A percentile compares a stretch with the other conserved stretches of the same genome.
These are phyloP conservation scores for Schizotus pectinicornis DNA, from an alignment of 2,888 invertebrate genomes.

Conservation along the genomic window DNA sequence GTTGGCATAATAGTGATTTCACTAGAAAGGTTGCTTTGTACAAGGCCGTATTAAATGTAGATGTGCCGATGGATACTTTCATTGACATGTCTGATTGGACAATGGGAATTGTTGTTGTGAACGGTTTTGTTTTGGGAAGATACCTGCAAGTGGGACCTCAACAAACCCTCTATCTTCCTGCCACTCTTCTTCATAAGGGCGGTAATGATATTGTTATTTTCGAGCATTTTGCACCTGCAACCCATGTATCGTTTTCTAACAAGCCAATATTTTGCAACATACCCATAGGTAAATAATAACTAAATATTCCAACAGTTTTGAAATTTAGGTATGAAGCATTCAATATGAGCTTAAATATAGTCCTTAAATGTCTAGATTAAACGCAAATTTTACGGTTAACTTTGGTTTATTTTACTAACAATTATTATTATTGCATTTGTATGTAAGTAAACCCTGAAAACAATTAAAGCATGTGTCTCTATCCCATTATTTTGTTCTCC, in stretches of 20 bases:
- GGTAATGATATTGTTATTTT: slow-evolving; percentile 41
- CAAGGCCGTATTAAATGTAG: slow-evolving; percentile 58
- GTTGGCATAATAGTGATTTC: slow-evolving; percentile 38
- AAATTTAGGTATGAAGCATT: too few species aligned
- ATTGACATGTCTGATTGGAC: slow-evolving; percentile 78
- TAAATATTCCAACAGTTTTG: too few species aligned
- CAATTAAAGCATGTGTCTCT: too few species aligned
- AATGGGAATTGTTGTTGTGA: slow-evolving; percentile 82
- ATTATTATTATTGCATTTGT: too few species aligned
- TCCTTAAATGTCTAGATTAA: too few species aligned
- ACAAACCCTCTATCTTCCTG: slow-evolving; percentile 81
- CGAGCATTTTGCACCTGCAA: slow-evolving; percentile 24
- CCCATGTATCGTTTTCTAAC: slow-evolving; percentile 8
- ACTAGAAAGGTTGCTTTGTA: slow-evolving; percentile 55
- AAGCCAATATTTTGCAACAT: slow-evolving; percentile 17
- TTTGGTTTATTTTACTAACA: too few species aligned
- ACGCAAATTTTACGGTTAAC: too few species aligned
- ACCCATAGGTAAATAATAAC: too few species aligned
- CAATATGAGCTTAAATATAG: too few species aligned
- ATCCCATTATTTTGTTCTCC: too few species aligned
- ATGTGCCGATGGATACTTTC: slow-evolving; percentile 67
- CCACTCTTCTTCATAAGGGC: slow-evolving; percentile 69
- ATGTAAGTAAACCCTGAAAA: too few species aligned
- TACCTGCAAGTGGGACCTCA: slow-evolving; percentile 86
- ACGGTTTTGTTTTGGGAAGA: slow-evolving; percentile 82